Conservation (phyloP, 2,113 vertebrate species). For the Parotia lawesii region DNA sequence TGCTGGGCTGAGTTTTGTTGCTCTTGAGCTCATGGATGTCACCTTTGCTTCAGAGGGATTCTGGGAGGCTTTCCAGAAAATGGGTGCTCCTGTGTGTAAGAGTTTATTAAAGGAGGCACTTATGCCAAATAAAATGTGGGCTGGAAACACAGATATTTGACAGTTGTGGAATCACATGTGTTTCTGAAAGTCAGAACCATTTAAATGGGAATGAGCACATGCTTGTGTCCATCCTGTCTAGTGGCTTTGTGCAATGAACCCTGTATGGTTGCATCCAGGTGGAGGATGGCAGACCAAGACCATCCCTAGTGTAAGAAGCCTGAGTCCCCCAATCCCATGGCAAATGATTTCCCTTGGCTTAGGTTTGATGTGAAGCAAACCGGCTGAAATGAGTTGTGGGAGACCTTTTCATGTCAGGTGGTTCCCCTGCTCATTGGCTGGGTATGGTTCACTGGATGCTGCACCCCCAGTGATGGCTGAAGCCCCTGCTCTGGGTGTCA, state of each 20-base stretch:
- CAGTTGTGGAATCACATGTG: not conserved
- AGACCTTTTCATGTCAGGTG: not conserved
- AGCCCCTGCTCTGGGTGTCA: not conserved
- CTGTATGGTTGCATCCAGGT: not conserved
- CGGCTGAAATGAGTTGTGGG: not conserved
- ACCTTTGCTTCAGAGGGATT: not conserved
- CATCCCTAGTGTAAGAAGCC: not conserved
- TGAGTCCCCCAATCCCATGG: not conserved
- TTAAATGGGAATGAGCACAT: not conserved
- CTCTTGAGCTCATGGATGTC: not conserved
- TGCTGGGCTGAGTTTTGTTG: not conserved
- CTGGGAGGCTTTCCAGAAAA: not conserved
- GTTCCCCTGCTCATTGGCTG: fast-evolving
- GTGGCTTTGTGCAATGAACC: not conserved
- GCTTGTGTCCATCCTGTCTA: not conserved
- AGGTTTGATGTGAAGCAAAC: not conserved
- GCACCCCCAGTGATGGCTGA: not conserved
- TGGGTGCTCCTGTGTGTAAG: not conserved
- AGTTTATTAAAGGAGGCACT: not conserved
- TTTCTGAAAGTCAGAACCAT: not conserved
- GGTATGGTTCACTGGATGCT: not conserved
- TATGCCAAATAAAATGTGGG: fast-evolving
- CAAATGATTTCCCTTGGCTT: not conserved
- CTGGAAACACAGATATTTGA: not conserved
- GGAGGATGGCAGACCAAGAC: not conserved